Evolutionary conservation across 2,888 invertebrate species (phyloP).

Genomic region (Octodonta nipae): DNA sequence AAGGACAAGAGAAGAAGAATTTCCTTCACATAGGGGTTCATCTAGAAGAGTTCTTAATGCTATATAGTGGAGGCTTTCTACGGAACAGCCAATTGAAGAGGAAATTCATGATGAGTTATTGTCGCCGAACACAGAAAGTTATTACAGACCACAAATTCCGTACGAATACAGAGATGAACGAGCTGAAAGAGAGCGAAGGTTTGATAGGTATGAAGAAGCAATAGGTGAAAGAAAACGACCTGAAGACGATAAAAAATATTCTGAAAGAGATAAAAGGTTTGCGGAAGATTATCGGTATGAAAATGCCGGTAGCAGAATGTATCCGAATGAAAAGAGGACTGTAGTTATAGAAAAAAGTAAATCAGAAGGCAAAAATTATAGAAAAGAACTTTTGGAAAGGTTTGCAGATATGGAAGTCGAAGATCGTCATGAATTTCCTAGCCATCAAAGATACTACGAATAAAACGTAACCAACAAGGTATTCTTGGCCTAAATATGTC

Average conservation of each 20-base stretch:
- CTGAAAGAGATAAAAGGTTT: constrained; percentile 10
- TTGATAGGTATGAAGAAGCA: constrained; percentile 12
- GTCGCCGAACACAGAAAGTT: constrained; percentile 26
- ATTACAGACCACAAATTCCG: constrained; percentile 34
- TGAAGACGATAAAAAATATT: constrained; percentile 15
- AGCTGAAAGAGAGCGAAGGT: constrained; percentile 13
- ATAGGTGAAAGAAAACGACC: constrained; percentile 11
- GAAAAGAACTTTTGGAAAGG: constrained; percentile 33
- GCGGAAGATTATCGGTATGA: constrained; percentile 13
- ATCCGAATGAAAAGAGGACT: constrained; percentile 17
- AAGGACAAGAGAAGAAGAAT: constrained; percentile 30
- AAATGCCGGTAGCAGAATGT: constrained; percentile 12
- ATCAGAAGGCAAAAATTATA: constrained; percentile 33
- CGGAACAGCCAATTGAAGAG: constrained; percentile 38
- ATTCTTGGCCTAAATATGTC: constrained; percentile 8
- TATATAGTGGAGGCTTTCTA: constrained; percentile 49
- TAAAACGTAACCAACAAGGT: constrained; percentile 11
- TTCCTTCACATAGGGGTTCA: constrained; percentile 40
- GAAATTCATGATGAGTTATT: constrained; percentile 32
- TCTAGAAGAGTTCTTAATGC: constrained; percentile 60
- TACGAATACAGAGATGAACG: constrained; percentile 30
- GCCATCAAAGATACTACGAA: constrained; percentile 33
- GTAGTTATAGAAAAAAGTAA: constrained; percentile 20
- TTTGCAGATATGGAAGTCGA: constrained; percentile 35
- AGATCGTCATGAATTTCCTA: constrained; percentile 30